phyloP scores from a whole-genome alignment of 2,797 vertebrate species.

The Microctenopoma stevenorrisi region DNA sequence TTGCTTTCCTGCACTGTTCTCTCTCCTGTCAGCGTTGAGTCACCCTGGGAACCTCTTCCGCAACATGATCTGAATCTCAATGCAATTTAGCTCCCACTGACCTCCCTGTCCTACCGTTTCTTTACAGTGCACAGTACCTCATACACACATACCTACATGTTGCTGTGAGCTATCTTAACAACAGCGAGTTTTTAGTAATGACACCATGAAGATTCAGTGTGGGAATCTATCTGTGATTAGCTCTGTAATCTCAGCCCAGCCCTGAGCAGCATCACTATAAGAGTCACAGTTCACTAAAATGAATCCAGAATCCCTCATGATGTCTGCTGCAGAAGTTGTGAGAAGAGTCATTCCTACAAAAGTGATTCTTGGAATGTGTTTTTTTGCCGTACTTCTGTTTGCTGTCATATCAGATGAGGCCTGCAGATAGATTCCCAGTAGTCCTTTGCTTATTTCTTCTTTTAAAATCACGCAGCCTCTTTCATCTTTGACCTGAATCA shows the following conservation, averaged over 20 bases:
- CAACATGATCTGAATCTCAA: slow-evolving; percentile 79
- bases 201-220: slow-evolving; percentile 23
- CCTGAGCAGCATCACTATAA: slow-evolving; percentile 22
- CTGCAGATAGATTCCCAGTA: slow-evolving; percentile 16
- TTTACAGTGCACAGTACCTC: slow-evolving; percentile 37
- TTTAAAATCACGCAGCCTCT: slow-evolving; percentile 40
- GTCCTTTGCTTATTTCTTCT: slow-evolving; percentile 31
- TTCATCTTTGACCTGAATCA: slow-evolving; percentile 56
- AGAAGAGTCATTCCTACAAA: not conserved
- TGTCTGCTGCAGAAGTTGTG: not conserved
- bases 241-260: slow-evolving; percentile 43
- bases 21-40: slow-evolving; percentile 70
- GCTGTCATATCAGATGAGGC: slow-evolving; percentile 16
- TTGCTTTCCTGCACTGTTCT: slow-evolving; percentile 46
- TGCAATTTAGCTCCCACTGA: slow-evolving; percentile 69
- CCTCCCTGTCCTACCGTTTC: slow-evolving; percentile 62
- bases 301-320: slow-evolving; percentile 23
- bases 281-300: slow-evolving; percentile 24
- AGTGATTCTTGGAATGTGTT: not conserved
- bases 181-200: slow-evolving; percentile 49
- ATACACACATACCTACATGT: slow-evolving; percentile 3
- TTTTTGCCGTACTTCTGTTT: not conserved
- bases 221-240: slow-evolving; percentile 53
- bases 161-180: slow-evolving; percentile 5
- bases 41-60: slow-evolving; percentile 77